phyloP scores from a whole-genome alignment of 2,888 invertebrate genomes.

The Acanthoscelides obtectus region DNA sequence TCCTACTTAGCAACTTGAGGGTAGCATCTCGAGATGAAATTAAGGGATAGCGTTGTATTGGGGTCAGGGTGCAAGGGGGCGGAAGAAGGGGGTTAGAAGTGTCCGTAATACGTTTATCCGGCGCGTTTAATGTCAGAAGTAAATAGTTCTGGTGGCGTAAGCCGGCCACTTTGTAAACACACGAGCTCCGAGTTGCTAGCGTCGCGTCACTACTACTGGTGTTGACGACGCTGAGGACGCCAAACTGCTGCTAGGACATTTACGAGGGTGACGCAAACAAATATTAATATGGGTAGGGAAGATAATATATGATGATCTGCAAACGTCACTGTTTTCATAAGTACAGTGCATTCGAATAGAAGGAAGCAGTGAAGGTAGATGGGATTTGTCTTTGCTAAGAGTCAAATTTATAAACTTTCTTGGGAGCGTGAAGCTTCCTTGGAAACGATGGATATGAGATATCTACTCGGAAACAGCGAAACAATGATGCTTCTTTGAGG shows the following conservation, averaged over 20 bases:
- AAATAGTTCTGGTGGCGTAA: constrained; percentile 1
- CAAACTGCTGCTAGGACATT: background rate
- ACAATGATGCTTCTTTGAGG: too few species aligned
- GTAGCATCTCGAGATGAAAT: background rate
- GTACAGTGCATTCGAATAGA: too few species aligned
- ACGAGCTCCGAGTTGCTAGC: background rate
- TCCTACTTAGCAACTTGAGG: background rate
- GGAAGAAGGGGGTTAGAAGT: background rate
- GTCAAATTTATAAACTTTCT: too few species aligned
- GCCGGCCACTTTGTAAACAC: constrained; percentile 1
- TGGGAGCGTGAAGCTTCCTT: too few species aligned
- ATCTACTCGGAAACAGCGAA: too few species aligned
- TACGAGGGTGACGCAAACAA: background rate
- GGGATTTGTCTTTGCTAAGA: too few species aligned
- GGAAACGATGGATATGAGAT: too few species aligned
- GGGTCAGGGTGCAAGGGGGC: background rate
- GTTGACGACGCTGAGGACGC: background rate
- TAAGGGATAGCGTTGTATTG: background rate
- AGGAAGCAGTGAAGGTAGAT: too few species aligned
- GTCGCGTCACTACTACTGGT: background rate
- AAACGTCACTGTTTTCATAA: too few species aligned
- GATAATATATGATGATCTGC: too few species aligned
- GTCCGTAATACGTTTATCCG: constrained; percentile 2
- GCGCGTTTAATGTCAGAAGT: constrained; percentile 1
- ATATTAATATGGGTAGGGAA: background rate